Evolutionary conservation across 2,888 invertebrate genomes (phyloP).

Genomic region (Cyclophora albipunctata): DNA sequence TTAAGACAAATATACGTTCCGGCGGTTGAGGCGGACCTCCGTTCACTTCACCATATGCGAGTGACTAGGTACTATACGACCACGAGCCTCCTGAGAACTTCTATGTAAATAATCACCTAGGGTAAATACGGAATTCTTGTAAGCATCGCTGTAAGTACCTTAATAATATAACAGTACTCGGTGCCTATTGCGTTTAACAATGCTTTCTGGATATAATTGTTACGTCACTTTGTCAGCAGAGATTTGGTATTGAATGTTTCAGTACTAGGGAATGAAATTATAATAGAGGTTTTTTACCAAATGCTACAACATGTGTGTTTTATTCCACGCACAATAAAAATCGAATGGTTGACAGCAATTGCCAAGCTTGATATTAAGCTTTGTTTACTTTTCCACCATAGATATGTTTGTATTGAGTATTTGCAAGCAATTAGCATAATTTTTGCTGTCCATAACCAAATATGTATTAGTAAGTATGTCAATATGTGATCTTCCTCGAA

Average conservation of each 20-base stretch:
- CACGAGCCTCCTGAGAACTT: constrained; percentile 64
- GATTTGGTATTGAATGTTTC: too few species aligned
- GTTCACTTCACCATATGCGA: constrained; percentile 60
- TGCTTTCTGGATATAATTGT: constrained; percentile 10
- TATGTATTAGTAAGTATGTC: too few species aligned
- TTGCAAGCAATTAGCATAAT: constrained; percentile 47
- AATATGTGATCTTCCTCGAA: too few species aligned
- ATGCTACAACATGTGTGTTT: too few species aligned
- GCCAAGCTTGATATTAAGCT: constrained; percentile 12
- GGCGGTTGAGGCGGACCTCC: constrained; percentile 66
- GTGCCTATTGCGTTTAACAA: constrained; percentile 19
- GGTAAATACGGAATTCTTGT: constrained; percentile 66
- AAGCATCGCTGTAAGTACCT: constrained; percentile 44
- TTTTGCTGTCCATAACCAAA: constrained; percentile 27
- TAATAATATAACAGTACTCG: constrained; percentile 44
- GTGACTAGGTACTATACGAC: constrained; percentile 42
- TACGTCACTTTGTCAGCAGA: too few species aligned
- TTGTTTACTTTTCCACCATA: constrained; percentile 29
- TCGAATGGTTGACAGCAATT: too few species aligned
- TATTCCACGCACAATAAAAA: too few species aligned
- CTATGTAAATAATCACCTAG: constrained; percentile 61
- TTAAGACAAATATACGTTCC: constrained; percentile 71
- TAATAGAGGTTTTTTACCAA: too few species aligned
- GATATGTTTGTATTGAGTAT: constrained; percentile 29
- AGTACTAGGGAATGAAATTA: too few species aligned